These are phyloP conservation scores for Zaprionus ornatus DNA, from an alignment of 1,140 invertebrate genomes.

Conservation along the genomic window DNA sequence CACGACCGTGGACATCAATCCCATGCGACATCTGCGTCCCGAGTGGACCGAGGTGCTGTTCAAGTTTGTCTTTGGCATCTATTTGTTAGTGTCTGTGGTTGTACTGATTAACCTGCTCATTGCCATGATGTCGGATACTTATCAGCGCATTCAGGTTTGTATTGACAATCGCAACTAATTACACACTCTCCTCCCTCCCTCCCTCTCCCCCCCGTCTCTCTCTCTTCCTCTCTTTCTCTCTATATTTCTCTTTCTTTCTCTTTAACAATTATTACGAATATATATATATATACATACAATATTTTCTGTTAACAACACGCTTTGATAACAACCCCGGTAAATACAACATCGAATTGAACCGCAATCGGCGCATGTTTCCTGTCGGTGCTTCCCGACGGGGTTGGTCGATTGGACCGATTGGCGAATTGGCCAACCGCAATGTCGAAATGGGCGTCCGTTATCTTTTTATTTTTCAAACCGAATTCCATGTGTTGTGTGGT, in stretches of 20 bases:
- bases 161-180: constrained; percentile 73
- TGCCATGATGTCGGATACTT: constrained; percentile 99
- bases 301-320: neutral
- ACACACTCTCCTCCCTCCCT: constrained; percentile 52
- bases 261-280: neutral
- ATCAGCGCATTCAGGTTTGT: constrained; percentile 96
- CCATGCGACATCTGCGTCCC: constrained; percentile 87
- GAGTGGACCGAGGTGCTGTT: constrained; percentile 92
- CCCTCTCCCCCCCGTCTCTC: constrained; percentile 34
- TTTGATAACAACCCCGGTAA: constrained; percentile 46
- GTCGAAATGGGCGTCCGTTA: constrained; percentile 73
- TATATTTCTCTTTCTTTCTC: neutral
- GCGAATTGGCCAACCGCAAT: constrained; percentile 63
- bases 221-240: constrained; percentile 1
- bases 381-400: constrained; percentile 28
- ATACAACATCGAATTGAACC: constrained; percentile 13
- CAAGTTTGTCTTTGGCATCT: constrained; percentile 96
- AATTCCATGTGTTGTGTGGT: constrained; percentile 42
- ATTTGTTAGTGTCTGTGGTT: constrained; percentile 98
- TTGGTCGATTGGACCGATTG: constrained; percentile 59
- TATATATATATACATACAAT: constrained; percentile 14
- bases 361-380: constrained; percentile 29
- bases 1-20: constrained; percentile 92
- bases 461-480: constrained; percentile 80
- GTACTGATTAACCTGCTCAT: constrained; percentile 99